These are phyloP conservation scores for Hypsibius dujardini DNA, from an alignment of 1,140 invertebrate genomes.

Conservation along the genomic window DNA sequence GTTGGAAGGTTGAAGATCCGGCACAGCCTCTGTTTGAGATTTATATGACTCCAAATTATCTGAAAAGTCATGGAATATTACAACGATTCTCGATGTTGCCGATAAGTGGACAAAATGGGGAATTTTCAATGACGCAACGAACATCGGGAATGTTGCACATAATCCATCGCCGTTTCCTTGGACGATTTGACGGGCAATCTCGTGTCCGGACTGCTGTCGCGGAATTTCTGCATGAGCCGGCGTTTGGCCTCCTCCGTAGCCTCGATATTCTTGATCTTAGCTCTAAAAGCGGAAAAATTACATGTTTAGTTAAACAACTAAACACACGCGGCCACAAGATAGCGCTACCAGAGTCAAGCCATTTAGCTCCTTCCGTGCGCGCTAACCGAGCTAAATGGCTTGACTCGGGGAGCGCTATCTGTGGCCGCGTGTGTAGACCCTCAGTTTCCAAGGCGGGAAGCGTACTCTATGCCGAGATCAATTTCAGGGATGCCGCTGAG, in stretches of 20 bases:
- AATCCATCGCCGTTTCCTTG: not conserved
- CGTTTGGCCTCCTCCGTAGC: slow-evolving; percentile 92
- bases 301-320: too few species aligned
- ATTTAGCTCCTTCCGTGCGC: too few species aligned
- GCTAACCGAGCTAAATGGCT: too few species aligned
- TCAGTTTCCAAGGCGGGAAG: too few species aligned
- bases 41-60: not conserved
- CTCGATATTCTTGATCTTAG: slow-evolving; percentile 92
- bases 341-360: too few species aligned
- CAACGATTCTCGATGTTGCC: too few species aligned
- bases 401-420: too few species aligned
- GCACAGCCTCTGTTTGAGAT: not conserved
- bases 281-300: slow-evolving; percentile 42
- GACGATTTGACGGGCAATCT: not conserved
- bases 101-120: too few species aligned
- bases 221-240: slow-evolving; percentile 45
- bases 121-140: too few species aligned
- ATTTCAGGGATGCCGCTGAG: slow-evolving; percentile 98
- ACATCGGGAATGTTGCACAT: not conserved
- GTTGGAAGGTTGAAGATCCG: too few species aligned
- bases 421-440: too few species aligned
- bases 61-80: not conserved
- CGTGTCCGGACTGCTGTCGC: not conserved
- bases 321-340: too few species aligned
- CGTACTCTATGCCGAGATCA: slow-evolving; percentile 86